phyloP scores from a whole-genome alignment of 2,888 invertebrate genomes.

The Drosophila mimetica region DNA sequence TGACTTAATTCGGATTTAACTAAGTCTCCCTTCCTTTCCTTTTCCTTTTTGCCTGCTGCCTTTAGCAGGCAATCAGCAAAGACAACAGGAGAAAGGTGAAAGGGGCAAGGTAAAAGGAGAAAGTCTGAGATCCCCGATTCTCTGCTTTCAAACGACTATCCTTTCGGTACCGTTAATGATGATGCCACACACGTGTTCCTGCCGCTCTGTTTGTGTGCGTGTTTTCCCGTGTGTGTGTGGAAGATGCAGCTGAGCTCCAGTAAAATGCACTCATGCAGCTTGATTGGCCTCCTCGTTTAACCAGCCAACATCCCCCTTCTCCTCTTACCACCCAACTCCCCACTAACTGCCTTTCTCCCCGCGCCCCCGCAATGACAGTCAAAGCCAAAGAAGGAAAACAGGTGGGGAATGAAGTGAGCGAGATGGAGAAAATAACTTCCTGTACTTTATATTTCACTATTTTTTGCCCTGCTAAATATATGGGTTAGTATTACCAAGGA shows the following conservation, averaged over 20 bases:
- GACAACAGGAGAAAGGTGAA: slow-evolving; percentile 39
- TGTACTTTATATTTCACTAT: slow-evolving; percentile 19
- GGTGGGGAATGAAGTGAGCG: not conserved
- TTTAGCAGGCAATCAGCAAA: slow-evolving; percentile 58
- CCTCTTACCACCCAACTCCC: not conserved
- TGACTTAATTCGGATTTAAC: slow-evolving; percentile 22
- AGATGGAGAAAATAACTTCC: slow-evolving; percentile 14
- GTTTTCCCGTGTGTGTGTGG: slow-evolving; percentile 16
- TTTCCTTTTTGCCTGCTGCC: not conserved
- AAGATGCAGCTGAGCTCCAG: slow-evolving; percentile 40
- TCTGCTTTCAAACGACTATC: slow-evolving; percentile 1
- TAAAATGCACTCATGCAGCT: slow-evolving; percentile 75
- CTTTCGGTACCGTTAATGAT: slow-evolving; percentile 66
- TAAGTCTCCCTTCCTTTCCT: not conserved
- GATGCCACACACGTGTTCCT: slow-evolving; percentile 56
- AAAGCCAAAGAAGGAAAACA: slow-evolving; percentile 14
- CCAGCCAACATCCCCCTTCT: not conserved
- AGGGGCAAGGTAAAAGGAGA: slow-evolving; percentile 11
- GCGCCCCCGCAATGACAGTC: not conserved
- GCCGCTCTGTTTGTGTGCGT: not conserved
- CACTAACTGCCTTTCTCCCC: not conserved
- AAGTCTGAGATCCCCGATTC: slow-evolving; percentile 7
- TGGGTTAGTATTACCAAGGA: slow-evolving; percentile 54
- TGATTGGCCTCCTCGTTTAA: slow-evolving; percentile 69
- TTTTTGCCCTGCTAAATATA: slow-evolving; percentile 27